phyloP scores from a whole-genome alignment of 2,888 invertebrate species.

The Morpho deidamia region DNA sequence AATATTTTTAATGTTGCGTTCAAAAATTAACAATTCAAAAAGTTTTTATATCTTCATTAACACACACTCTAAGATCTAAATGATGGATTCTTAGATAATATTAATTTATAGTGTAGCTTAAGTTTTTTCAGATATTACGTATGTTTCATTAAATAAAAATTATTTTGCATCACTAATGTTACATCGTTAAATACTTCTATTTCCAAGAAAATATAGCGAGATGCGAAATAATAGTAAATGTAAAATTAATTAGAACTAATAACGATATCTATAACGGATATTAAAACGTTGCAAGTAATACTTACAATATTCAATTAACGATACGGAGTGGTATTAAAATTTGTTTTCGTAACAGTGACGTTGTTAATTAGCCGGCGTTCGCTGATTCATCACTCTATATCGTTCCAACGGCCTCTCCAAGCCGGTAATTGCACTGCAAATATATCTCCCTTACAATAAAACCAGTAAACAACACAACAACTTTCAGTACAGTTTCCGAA shows the following conservation, averaged over 20 bases:
- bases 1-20: no score
- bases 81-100: no score
- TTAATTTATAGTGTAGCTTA: no score
- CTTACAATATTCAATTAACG: slow-evolving; percentile 62
- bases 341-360: slow-evolving; percentile 70
- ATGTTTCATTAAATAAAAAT: no score
- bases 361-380: slow-evolving; percentile 72
- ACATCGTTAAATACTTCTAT: background rate
- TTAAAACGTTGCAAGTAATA: slow-evolving; percentile 24
- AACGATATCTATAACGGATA: background rate
- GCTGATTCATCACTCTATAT: slow-evolving; percentile 76
- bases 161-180: no score
- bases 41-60: no score
- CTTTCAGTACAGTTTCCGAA: slow-evolving; percentile 47
- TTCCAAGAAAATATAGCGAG: background rate
- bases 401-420: slow-evolving; percentile 65
- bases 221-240: background rate
- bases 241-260: background rate
- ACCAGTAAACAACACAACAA: slow-evolving; percentile 32
- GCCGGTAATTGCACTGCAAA: slow-evolving; percentile 62
- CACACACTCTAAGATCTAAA: no score
- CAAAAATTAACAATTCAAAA: no score
- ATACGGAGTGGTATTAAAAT: slow-evolving; percentile 50
- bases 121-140: no score
- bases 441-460: slow-evolving; percentile 38